These are phyloP conservation scores for Pegea sp. DNA, from an alignment of 23 tunicate species.

Conservation along the genomic window DNA sequence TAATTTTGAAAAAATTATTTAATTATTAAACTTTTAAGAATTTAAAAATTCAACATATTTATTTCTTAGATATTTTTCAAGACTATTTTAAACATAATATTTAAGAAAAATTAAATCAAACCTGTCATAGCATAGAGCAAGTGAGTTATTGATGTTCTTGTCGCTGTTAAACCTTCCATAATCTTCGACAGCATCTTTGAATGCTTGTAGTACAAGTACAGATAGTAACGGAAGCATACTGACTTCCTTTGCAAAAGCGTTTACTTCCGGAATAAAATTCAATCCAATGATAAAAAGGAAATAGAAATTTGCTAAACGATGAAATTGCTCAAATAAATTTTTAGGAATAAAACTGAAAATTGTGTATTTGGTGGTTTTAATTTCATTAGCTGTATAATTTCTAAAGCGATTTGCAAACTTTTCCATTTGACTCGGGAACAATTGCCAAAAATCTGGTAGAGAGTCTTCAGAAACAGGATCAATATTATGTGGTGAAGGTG, in stretches of 20 bases:
- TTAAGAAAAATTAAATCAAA: no score
- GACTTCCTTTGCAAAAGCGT: constrained; percentile 26
- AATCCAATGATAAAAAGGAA: constrained; percentile 42
- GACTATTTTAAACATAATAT: neutral
- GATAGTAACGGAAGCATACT: constrained; percentile 52
- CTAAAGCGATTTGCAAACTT: neutral
- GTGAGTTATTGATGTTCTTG: constrained; percentile 20
- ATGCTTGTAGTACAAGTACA: constrained; percentile 42
- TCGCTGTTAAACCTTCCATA: constrained; percentile 23
- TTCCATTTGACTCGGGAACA: neutral
- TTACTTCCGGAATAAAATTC: constrained; percentile 54
- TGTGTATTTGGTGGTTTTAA: constrained; percentile 81
- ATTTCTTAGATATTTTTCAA: no score
- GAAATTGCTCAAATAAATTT: constrained; percentile 81
- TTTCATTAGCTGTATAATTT: constrained; percentile 10
- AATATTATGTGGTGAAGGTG: no score
- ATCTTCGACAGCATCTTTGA: constrained; percentile 71
- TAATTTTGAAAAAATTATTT: no score
- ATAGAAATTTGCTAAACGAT: constrained; percentile 86
- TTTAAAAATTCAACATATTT: no score
- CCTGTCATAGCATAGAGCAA: neutral
- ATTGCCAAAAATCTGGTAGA: neutral
- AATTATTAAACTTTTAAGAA: no score
- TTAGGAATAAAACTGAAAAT: constrained; percentile 54
- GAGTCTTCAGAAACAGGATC: no score